These are phyloP conservation scores for Stenodera caucasica DNA, from an alignment of 2,888 invertebrate species.

Conservation along the genomic window DNA sequence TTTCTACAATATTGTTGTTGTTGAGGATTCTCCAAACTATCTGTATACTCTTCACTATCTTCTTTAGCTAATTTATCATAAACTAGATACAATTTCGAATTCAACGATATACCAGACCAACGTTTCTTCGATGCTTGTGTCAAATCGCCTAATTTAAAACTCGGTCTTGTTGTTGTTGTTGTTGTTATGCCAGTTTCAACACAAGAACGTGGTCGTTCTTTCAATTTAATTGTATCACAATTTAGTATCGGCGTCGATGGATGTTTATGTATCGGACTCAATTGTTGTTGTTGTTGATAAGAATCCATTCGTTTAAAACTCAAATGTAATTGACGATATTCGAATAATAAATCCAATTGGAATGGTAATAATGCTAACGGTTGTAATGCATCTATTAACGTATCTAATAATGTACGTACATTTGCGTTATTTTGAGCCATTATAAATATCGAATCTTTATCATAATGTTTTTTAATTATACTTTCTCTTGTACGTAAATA, in stretches of 20 bases:
- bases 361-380: conserved; percentile 79
- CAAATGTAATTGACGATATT: conserved; percentile 74
- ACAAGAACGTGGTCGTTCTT: conserved; percentile 70
- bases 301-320: conserved; percentile 71
- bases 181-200: conserved; percentile 59
- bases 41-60: conserved; percentile 73
- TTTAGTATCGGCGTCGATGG: background rate
- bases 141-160: conserved; percentile 53
- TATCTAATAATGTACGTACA: conserved; percentile 68
- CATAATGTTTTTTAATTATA: conserved; percentile 79
- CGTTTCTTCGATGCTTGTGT: conserved; percentile 62
- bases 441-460: conserved; percentile 71
- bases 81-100: conserved; percentile 71
- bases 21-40: conserved; percentile 66
- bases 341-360: conserved; percentile 78
- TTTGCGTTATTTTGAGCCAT: conserved; percentile 62
- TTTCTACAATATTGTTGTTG: conserved; percentile 24
- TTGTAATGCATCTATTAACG: conserved; percentile 75
- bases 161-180: conserved; percentile 40
- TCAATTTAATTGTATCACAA: conserved; percentile 8
- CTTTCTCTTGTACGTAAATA: conserved; percentile 83
- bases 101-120: conserved; percentile 73
- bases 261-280: conserved; percentile 52
- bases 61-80: conserved; percentile 69
- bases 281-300: conserved; percentile 50